A percentile compares a stretch with the other conserved stretches of the same genome.
Evolutionary conservation across 2,888 invertebrate genomes (phyloP).

Genomic region (Proisotoma minuta): DNA sequence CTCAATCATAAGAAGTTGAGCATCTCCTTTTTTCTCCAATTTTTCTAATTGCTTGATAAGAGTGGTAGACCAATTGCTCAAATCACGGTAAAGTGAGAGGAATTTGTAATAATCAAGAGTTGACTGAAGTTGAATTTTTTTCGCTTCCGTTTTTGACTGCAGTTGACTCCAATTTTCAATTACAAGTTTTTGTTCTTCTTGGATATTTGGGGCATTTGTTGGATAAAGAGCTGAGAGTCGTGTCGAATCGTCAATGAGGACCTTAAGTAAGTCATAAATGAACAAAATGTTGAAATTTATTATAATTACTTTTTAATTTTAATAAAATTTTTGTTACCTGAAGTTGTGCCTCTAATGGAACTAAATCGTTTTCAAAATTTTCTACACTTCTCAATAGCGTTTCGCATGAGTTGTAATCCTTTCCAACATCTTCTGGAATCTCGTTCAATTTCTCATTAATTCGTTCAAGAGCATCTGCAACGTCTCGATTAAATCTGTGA

Average conservation of each 20-base stretch:
- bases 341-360: conserved; percentile 84
- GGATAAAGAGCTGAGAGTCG: conserved; percentile 83
- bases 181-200: conserved; percentile 78
- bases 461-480: conserved; percentile 80
- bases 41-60: conserved; percentile 71
- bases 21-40: conserved; percentile 76
- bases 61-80: conserved; percentile 80
- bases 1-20: conserved; percentile 75
- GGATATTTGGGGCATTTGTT: conserved; percentile 83
- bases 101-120: conserved; percentile 86
- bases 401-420: conserved; percentile 80
- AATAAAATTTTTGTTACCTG: conserved; percentile 59
- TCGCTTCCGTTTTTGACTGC: conserved; percentile 72
- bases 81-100: conserved; percentile 69
- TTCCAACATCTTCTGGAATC: conserved; percentile 71
- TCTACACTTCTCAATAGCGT: conserved; percentile 81
- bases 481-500: conserved; percentile 94
- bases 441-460: conserved; percentile 85
- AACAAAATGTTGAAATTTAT: too few relatives aligned
- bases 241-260: conserved; percentile 87
- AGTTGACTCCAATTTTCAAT: conserved; percentile 81
- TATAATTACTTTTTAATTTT: too few relatives aligned
- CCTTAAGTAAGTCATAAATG: conserved; percentile 55
- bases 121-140: conserved; percentile 75
- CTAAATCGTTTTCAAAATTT: conserved; percentile 86